phyloP scores from a whole-genome alignment of 2,888 invertebrate species.

The Microctonus aethiopoides region DNA sequence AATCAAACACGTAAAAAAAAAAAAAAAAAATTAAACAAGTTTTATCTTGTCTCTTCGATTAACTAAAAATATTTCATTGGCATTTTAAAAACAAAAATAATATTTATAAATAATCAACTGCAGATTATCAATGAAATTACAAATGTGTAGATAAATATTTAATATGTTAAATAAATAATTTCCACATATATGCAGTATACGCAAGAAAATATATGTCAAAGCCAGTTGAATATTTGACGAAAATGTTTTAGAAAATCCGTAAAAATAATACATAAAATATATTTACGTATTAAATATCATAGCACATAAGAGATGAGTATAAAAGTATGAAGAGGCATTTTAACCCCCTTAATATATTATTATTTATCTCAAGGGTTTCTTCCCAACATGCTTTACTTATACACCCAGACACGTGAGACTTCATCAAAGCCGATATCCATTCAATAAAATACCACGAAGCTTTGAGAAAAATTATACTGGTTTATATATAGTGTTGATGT shows the following conservation, averaged over 20 bases:
- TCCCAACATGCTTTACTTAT: conserved; percentile 26
- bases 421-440: conserved; percentile 48
- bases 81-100: too few species aligned
- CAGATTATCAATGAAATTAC: too few species aligned
- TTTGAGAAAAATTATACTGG: not conserved
- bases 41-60: too few species aligned
- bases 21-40: too few species aligned
- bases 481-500: not conserved
- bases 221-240: conserved; percentile 42
- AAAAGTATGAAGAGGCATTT: conserved; percentile 64
- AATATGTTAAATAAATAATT: conserved; percentile 23
- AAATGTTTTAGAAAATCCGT: conserved; percentile 36
- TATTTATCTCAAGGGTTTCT: conserved; percentile 50
- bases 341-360: conserved; percentile 65
- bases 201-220: conserved; percentile 4
- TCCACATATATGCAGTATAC: too few species aligned
- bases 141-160: too few species aligned
- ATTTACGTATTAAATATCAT: conserved; percentile 26
- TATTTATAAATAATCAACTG: too few species aligned
- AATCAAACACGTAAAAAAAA: conserved; percentile 33
- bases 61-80: too few species aligned
- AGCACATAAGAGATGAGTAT: conserved; percentile 46
- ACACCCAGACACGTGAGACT: not conserved
- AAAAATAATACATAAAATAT: conserved; percentile 58
- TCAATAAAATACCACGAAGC: conserved; percentile 50